These are phyloP conservation scores for Junonia oenone DNA, from an alignment of 2,888 invertebrate species.

Conservation along the genomic window DNA sequence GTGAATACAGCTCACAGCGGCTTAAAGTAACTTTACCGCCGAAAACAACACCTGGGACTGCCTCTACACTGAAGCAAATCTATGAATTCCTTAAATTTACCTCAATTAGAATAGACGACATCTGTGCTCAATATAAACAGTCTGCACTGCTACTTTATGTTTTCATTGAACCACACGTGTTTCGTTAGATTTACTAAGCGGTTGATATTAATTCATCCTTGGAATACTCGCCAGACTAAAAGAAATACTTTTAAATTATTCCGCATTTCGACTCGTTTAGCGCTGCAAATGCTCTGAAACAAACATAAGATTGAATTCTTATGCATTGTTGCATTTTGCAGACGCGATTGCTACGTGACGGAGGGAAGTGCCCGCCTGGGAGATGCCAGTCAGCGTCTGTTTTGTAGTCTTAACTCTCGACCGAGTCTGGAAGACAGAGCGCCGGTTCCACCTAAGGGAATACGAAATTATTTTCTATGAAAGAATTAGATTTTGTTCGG, in stretches of 20 bases:
- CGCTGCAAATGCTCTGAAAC: slow-evolving; percentile 29
- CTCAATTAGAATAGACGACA: neutral
- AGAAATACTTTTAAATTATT: slow-evolving; percentile 23
- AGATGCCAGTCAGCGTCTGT: slow-evolving; percentile 72
- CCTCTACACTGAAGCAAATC: slow-evolving; percentile 37
- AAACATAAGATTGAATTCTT: slow-evolving; percentile 70
- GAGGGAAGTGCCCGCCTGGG: slow-evolving; percentile 61
- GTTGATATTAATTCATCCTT: neutral
- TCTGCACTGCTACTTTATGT: neutral
- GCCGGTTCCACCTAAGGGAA: slow-evolving; percentile 30
- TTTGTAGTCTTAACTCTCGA: slow-evolving; percentile 58
- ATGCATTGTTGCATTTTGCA: slow-evolving; percentile 75
- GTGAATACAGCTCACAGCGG: slow-evolving; percentile 59
- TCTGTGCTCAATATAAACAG: neutral
- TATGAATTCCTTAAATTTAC: slow-evolving; percentile 38
- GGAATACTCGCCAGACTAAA: slow-evolving; percentile 26
- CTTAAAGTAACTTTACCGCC: slow-evolving; percentile 67
- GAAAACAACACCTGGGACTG: slow-evolving; percentile 64
- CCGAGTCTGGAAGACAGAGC: slow-evolving; percentile 32
- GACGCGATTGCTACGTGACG: slow-evolving; percentile 64
- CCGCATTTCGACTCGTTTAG: slow-evolving; percentile 28
- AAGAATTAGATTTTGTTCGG: slow-evolving; percentile 18
- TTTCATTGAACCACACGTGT: neutral
- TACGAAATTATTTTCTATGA: slow-evolving; percentile 31
- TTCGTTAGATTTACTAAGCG: neutral